Base-by-base conservation (phyloP, 2,113 vertebrate species). In the Psittacara wagleri region DNA sequence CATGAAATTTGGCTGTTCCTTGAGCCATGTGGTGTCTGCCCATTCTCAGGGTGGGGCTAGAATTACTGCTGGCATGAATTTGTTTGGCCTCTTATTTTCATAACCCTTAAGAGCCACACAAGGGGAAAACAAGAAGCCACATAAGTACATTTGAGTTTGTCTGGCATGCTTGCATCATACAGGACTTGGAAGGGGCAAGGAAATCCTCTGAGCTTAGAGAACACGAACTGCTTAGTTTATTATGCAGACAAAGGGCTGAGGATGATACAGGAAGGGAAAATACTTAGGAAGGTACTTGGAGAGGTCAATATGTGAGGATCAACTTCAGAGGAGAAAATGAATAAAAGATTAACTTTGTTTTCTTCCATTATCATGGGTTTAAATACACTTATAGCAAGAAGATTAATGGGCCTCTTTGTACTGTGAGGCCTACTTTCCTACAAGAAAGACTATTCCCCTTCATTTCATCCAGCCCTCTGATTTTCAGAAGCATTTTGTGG, bases 61-160 rank as follows among this genome's bases (percentile, higher is more conserved):
- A 97, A 96, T 95, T 92, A 78, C 90, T 82, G 69, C 83, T 96
- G 92, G 92, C 88, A 95, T 76, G 80, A 91, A 84, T 89, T 93
- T 94, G 48, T 93, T 95, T 96, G 83, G 86, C 80, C 62, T 97
- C 62, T 92, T 95, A 92, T 93, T 96, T 96, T 95, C 86, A 94
- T 95, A 96, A 96, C 74, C 86, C 86, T 93, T 94, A 86, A 57
- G 83, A 96, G 83, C 76, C 66, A 90, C 92, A 95, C 77, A 76
- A 73, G 19, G 62, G 94, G 92, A 96, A 96, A 96, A 96, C 83
- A 94, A 94, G 80, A 97, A 88, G 89, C 94, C 93, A 84, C 88
- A 78, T 92, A 78, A 97, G 95, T 94, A 95, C 81, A 79, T 84
- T 76, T 5, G 4, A 82, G 77, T 81, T 95, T 92, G 83, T 94